Evolutionary conservation across 2,888 invertebrate genomes (phyloP).

Genomic region (Latrodectus elegans): DNA sequence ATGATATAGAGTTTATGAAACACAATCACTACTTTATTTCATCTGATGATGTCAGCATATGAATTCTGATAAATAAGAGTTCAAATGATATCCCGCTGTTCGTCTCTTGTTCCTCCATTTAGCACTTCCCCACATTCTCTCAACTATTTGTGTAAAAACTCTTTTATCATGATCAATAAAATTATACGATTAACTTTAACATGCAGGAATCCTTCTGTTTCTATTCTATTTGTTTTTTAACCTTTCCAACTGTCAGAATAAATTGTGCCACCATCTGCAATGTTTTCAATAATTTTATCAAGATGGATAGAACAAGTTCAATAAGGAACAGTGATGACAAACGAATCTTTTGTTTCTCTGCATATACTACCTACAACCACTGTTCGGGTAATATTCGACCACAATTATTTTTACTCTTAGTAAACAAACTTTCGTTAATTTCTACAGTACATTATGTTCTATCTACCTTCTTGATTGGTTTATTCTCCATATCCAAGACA

Average conservation of each 20-base stretch:
- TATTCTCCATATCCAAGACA: background rate
- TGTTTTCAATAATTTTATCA: slow-evolving; percentile 12
- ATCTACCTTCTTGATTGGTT: background rate
- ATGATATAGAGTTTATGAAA: too few relatives aligned
- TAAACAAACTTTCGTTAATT: slow-evolving; percentile 15
- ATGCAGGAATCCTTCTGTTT: slow-evolving; percentile 4
- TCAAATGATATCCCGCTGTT: background rate
- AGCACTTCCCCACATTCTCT: background rate
- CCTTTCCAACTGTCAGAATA: background rate
- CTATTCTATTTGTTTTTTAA: background rate
- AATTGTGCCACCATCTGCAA: slow-evolving; percentile 5
- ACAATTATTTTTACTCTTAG: slow-evolving; percentile 21
- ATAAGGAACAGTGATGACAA: background rate
- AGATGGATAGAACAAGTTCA: slow-evolving; percentile 6
- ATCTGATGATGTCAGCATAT: background rate
- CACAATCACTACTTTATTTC: too few relatives aligned
- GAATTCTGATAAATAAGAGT: background rate
- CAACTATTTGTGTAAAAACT: background rate
- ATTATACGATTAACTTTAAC: slow-evolving; percentile 1
- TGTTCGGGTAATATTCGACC: slow-evolving; percentile 15
- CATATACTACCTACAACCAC: slow-evolving; percentile 8
- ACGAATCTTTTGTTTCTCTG: slow-evolving; percentile 12
- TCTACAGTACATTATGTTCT: background rate
- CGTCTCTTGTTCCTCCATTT: background rate
- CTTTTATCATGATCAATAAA: background rate